Conservation (phyloP, 2,797 vertebrate genomes). For the Lepidocolaptes lacrymiger region DNA sequence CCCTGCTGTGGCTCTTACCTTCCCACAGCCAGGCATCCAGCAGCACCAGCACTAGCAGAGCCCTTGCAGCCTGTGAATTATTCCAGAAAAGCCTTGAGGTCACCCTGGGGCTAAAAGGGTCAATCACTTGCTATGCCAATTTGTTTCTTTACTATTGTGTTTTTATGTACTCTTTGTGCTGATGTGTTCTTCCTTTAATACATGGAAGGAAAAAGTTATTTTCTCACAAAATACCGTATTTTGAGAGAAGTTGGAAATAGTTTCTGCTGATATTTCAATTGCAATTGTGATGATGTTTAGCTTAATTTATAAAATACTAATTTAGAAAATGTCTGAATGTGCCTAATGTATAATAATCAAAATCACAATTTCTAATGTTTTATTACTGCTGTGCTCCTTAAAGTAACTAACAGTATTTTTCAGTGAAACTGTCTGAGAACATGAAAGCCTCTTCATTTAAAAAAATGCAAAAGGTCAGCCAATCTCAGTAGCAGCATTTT, state of each 20-base stretch:
- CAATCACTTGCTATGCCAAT: not conserved
- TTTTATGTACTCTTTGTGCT: not conserved
- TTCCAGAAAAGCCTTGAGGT: not conserved
- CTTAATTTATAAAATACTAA: not conserved
- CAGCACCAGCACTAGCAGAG: not conserved
- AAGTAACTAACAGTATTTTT: slow-evolving; percentile 89
- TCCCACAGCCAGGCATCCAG: not conserved
- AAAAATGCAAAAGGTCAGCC: slow-evolving; percentile 93
- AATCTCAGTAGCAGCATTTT: not conserved
- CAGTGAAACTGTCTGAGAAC: slow-evolving; percentile 95
- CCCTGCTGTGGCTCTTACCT: not conserved
- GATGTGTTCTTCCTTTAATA: not conserved
- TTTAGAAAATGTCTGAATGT: not conserved
- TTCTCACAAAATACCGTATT: not conserved
- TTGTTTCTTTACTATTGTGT: not conserved
- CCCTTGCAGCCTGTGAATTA: not conserved
- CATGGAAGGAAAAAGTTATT: accelerated
- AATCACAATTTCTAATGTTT: not conserved
- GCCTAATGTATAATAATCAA: not conserved
- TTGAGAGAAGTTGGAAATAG: not conserved
- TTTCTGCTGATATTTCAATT: not conserved
- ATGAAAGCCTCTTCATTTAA: slow-evolving; percentile 98
- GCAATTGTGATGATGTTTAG: not conserved
- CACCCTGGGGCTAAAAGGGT: not conserved
- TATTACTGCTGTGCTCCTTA: slow-evolving; percentile 68